Conservation (phyloP, 1,140 invertebrate genomes). For the Neodiprion virginianus region DNA sequence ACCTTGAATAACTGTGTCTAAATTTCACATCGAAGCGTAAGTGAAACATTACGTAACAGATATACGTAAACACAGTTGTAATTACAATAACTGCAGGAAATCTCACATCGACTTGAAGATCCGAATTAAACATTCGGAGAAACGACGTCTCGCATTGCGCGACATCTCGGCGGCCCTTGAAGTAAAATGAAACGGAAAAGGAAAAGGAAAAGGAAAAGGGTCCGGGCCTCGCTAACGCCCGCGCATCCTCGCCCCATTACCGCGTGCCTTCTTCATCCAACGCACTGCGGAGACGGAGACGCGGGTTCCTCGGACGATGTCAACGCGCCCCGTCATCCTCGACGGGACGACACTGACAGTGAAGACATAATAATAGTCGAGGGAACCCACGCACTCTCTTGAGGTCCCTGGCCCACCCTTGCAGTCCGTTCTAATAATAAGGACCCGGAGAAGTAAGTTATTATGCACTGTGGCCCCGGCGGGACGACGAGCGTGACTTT, state of each 20-base stretch:
- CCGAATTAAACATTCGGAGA: too few species aligned
- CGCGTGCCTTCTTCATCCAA: constrained; percentile 43
- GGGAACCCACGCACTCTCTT: constrained; percentile 17
- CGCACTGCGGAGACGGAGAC: constrained; percentile 37
- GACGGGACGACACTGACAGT: constrained; percentile 41
- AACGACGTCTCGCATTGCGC: too few species aligned
- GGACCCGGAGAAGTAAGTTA: constrained; percentile 48
- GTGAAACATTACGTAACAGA: too few species aligned
- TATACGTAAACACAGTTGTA: too few species aligned
- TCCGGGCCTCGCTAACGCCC: constrained; percentile 26
- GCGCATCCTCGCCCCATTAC: constrained; percentile 36
- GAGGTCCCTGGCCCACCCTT: constrained; percentile 18
- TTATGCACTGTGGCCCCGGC: constrained; percentile 43
- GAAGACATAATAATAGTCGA: constrained; percentile 48
- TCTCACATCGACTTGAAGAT: too few species aligned
- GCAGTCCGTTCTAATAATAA: constrained; percentile 52
- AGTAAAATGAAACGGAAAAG: too few species aligned
- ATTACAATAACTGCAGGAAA: too few species aligned
- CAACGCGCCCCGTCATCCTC: constrained; percentile 35
- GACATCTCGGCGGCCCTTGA: too few species aligned
- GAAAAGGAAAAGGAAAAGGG: background rate
- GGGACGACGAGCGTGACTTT: constrained; percentile 35
- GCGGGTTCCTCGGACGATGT: constrained; percentile 17
- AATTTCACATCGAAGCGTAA: too few species aligned
- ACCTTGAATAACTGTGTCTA: background rate